Conservation (phyloP, 1,140 invertebrate genomes). For the Caenorhabditis brenneri region DNA sequence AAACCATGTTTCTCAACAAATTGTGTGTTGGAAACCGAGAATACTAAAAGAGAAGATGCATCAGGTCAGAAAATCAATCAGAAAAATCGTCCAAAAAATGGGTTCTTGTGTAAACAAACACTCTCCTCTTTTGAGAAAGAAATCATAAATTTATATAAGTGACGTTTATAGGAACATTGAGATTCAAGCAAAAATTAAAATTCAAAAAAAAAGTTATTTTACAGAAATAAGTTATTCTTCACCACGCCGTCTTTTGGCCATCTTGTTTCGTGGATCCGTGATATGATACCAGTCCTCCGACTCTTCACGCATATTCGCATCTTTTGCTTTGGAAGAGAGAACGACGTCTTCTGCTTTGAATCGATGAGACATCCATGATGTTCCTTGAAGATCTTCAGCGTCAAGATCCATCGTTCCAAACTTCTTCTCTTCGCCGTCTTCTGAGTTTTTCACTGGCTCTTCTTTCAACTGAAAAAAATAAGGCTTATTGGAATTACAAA, state of each 20-base stretch:
- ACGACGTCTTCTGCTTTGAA: constrained; percentile 79
- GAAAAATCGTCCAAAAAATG: neutral
- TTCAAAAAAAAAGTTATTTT: neutral
- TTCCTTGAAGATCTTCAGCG: constrained; percentile 65
- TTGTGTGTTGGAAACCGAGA: neutral
- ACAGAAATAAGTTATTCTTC: constrained; percentile 50
- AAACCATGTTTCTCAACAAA: neutral
- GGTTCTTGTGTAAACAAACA: constrained; percentile 17
- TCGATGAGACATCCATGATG: constrained; percentile 77
- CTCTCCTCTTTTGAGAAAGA: neutral
- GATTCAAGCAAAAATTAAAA: neutral
- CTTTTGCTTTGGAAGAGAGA: constrained; percentile 84
- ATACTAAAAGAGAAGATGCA: neutral
- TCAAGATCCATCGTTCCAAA: constrained; percentile 60
- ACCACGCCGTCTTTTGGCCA: constrained; percentile 86
- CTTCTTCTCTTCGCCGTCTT: constrained; percentile 63
- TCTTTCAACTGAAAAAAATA: constrained; percentile 63
- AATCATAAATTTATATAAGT: neutral
- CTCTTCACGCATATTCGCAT: constrained; percentile 84
- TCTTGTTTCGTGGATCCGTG: constrained; percentile 82
- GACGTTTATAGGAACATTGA: neutral
- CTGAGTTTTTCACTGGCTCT: constrained; percentile 62
- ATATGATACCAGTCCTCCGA: constrained; percentile 94
- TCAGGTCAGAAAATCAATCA: neutral
- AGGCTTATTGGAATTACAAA: constrained; percentile 46